Conservation (phyloP, 2,113 vertebrate species). For the Zingel zingel region DNA sequence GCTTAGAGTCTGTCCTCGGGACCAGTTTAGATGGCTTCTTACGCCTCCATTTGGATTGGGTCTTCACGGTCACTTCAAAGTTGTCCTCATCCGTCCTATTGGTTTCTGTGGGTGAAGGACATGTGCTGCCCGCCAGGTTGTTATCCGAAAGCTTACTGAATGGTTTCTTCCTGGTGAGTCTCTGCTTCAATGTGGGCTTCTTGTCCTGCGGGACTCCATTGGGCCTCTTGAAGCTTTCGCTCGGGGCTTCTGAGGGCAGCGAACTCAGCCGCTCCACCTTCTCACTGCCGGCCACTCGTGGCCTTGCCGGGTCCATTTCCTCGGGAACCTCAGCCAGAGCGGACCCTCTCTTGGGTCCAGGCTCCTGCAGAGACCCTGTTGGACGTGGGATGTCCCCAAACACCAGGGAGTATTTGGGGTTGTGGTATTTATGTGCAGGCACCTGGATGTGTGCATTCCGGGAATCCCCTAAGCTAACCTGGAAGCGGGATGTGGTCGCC, state of each 20-base stretch:
- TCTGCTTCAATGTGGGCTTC: conserved; percentile 31
- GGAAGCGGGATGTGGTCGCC: conserved; percentile 81
- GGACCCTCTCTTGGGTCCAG: neutral
- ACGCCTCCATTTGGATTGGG: conserved; percentile 20
- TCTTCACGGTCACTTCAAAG: conserved; percentile 19
- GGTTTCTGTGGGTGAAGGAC: conserved; percentile 10
- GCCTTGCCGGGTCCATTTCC: neutral
- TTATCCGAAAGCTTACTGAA: conserved; percentile 27
- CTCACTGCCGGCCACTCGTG: conserved; percentile 45
- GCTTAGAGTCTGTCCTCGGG: conserved; percentile 17
- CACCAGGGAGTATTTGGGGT: conserved; percentile 92
- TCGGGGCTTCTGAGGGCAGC: conserved; percentile 1
- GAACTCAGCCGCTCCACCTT: conserved; percentile 40
- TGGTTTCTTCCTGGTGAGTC: neutral
- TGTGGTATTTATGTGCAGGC: conserved; percentile 93
- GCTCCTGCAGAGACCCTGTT: conserved; percentile 37
- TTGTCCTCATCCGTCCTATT: conserved; percentile 34
- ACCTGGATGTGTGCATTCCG: conserved; percentile 74
- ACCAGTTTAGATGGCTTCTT: conserved; percentile 37
- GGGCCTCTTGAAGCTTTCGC: neutral
- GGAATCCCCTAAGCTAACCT: conserved; percentile 79
- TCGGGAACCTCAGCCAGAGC: neutral
- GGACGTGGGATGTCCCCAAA: conserved; percentile 64
- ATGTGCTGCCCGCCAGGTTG: neutral
- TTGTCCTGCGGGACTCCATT: neutral